Evolutionary conservation across 2,113 vertebrate species (phyloP).

Genomic region (Macaca fascicularis): T2T-MFA8v1.1 NC_088388.1:78934501-78935000

Average conservation of each 20-base stretch:
- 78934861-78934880: conserved; percentile 46
- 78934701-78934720: conserved; percentile 60
- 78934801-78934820: conserved; percentile 62
- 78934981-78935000: not conserved
- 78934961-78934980: conserved; percentile 13
- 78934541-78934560: conserved; percentile 1
- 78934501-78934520: not conserved
- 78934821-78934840: conserved; percentile 56
- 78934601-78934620: conserved; percentile 3
- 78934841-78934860: conserved; percentile 69
- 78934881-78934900: conserved; percentile 47
- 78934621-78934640: conserved; percentile 56
- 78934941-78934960: conserved; percentile 36
- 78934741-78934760: conserved; percentile 54
- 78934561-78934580: not conserved
- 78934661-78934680: conserved; percentile 33
- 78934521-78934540: not conserved
- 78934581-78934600: not conserved
- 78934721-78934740: conserved; percentile 65
- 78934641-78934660: conserved; percentile 66
- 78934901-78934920: conserved; percentile 51
- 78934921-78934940: conserved; percentile 58
- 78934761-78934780: conserved; percentile 63
- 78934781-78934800: conserved; percentile 61
- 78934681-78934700: not conserved